A percentile compares a stretch with the other conserved stretches of the same genome.
phyloP scores from a whole-genome alignment of 2,113 vertebrate genomes.

The Deroptyus accipitrinus region DNA sequence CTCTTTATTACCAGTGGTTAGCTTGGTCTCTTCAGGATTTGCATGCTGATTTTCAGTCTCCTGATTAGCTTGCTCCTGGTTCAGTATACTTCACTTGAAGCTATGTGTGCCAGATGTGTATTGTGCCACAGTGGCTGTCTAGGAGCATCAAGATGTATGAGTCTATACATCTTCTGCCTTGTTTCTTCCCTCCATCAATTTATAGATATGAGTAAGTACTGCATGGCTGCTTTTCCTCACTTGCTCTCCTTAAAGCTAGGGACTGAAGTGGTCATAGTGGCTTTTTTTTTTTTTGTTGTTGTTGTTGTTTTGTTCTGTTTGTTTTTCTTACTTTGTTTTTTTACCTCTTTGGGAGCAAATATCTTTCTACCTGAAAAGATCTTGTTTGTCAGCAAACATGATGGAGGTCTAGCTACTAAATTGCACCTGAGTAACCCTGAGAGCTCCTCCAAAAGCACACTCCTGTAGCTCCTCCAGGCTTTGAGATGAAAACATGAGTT shows the following conservation, averaged over 20 bases:
- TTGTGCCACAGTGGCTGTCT: neutral
- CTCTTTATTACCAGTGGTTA: neutral
- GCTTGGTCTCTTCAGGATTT: neutral
- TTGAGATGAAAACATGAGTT: neutral
- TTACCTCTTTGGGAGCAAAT: neutral
- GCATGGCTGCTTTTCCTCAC: neutral
- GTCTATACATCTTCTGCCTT: neutral
- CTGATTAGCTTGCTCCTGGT: neutral
- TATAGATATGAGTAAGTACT: neutral
- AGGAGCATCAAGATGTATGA: neutral
- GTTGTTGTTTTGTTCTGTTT: neutral
- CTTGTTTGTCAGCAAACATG: neutral
- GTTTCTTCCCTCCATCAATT: neutral
- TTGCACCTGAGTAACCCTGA: neutral
- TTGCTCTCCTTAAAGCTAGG: neutral
- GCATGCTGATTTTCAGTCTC: neutral
- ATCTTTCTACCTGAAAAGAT: neutral
- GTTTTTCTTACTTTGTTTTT: neutral
- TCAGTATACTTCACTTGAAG: neutral
- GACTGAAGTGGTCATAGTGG: neutral
- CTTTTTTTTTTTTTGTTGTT: neutral
- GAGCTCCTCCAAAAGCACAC: neutral
- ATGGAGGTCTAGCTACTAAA: neutral
- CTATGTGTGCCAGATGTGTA: neutral
- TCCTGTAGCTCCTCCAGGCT: neutral